Evolutionary conservation across 2,113 vertebrate genomes (phyloP), one percentile per base, ranked within the genome.

Genomic region (Forbesichthys papilliferus): DNA sequence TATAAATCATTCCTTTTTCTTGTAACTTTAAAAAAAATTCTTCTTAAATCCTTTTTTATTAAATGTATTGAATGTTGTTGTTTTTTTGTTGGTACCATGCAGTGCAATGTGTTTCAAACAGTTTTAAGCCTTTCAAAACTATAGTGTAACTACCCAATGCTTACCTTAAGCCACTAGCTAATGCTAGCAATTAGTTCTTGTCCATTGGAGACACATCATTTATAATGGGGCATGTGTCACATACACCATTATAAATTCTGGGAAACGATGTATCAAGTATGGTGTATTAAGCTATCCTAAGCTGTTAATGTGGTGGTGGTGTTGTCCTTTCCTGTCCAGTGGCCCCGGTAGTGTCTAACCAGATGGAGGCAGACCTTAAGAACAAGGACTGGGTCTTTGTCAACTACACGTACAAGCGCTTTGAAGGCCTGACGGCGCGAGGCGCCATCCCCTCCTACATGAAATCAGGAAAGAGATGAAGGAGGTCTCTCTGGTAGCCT

Each of bases 371-470:
- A 0, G 96, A 99, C 88, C 94, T 97, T 87, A 99, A 99, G 92
- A 99, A 95, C 92, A 99, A 99, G 75, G 98, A 99, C 91, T 99
- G 98, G 98, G 98, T 99, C 87, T 99, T 99, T 90, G 95, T 99
- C 91, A 99, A 99, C 85, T 99, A 99, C 87, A 99, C 97, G 0
- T 99, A 99, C 90, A 99, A 99, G 58, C 96, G 97, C 74, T 99
- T 99, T 0, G 98, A 99, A 76, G 98, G 98, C 18, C 92, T 99
- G 77, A 99, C 98, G 0, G 96, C 98, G 2, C 93, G 98, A 61
- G 97, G 98, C 33, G 95, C 96, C 0, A 98, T 99, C 46, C 98
- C 97, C 3, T 97, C 96, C 84, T 99, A 98, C 42, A 99, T 98
- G 95, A 99, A 98, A 89, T 93, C 93, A 3, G 93, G 95, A 14